These are phyloP conservation scores for Philonicus albiceps DNA, from an alignment of 2,888 invertebrate genomes.

Conservation along the genomic window DNA sequence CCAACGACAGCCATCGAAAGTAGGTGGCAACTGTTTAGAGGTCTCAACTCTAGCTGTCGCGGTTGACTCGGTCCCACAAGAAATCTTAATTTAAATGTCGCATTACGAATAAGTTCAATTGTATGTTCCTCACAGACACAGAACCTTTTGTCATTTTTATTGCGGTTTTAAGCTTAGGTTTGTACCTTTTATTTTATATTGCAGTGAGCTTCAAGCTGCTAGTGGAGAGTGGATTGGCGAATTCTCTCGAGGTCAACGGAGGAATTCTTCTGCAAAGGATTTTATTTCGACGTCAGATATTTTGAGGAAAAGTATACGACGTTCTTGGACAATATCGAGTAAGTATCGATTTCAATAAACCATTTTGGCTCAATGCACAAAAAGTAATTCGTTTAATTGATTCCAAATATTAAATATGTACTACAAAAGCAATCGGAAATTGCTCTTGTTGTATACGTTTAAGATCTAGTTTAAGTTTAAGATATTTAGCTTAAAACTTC, in stretches of 20 bases:
- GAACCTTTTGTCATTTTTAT: not conserved
- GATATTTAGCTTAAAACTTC: too few species aligned
- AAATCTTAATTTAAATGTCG: not conserved
- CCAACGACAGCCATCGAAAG: not conserved
- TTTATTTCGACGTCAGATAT: conserved; percentile 69
- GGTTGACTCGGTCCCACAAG: not conserved
- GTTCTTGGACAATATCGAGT: conserved; percentile 80
- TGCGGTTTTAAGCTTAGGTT: not conserved
- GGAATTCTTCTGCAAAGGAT: conserved; percentile 61
- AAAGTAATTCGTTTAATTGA: too few species aligned
- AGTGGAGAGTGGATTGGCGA: conserved; percentile 76
- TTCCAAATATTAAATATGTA: too few species aligned
- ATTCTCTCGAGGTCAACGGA: conserved; percentile 66
- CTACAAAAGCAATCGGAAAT: too few species aligned
- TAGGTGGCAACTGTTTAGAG: conserved; percentile 9
- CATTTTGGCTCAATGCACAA: too few species aligned
- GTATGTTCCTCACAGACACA: not conserved
- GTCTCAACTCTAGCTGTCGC: not conserved
- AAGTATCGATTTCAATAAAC: conserved; percentile 54
- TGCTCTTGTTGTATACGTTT: too few species aligned
- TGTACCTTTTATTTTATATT: conserved; percentile 57
- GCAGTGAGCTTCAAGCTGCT: conserved; percentile 73
- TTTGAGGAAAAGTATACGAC: conserved; percentile 71
- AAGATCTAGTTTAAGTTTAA: too few species aligned
- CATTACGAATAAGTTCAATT: not conserved